These are phyloP conservation scores for Misgurnus anguillicaudatus DNA, from an alignment of 2,113 vertebrate genomes.

Conservation along the genomic window DNA sequence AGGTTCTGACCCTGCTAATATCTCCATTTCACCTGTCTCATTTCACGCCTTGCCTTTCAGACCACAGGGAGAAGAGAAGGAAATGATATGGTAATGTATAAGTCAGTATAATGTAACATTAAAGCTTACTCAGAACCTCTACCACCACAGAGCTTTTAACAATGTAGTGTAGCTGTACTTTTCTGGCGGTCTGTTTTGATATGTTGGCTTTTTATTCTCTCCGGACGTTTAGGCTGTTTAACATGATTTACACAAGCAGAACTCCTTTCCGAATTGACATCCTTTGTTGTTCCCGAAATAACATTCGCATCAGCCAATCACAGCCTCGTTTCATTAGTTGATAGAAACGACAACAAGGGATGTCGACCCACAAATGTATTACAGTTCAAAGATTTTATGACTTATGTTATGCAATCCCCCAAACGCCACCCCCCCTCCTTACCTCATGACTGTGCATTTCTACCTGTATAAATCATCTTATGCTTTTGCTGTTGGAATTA, in stretches of 20 bases:
- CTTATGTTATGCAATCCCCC: too few species aligned
- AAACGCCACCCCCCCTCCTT: too few species aligned
- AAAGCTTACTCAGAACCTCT: conserved; percentile 11
- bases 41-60: conserved; percentile 11
- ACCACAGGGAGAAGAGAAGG: not conserved
- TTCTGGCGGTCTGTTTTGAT: not conserved
- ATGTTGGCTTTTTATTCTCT: too few species aligned
- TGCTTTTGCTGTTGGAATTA: not conserved
- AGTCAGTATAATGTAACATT: conserved; percentile 27
- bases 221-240: conserved; percentile 16
- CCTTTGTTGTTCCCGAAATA: conserved; percentile 11
- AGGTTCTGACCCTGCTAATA: conserved; percentile 41
- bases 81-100: conserved; percentile 48
- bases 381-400: too few species aligned
- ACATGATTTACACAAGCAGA: conserved; percentile 28
- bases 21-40: conserved; percentile 40
- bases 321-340: conserved; percentile 9
- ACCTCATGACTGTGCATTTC: too few species aligned
- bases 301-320: conserved; percentile 3
- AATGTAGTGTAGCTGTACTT: not conserved
- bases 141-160: conserved; percentile 3
- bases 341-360: not conserved
- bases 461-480: not conserved
- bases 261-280: conserved; percentile 8
- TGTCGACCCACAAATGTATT: not conserved